phyloP scores from a whole-genome alignment of 2,888 invertebrate species.

The Tetranychus piercei region DNA sequence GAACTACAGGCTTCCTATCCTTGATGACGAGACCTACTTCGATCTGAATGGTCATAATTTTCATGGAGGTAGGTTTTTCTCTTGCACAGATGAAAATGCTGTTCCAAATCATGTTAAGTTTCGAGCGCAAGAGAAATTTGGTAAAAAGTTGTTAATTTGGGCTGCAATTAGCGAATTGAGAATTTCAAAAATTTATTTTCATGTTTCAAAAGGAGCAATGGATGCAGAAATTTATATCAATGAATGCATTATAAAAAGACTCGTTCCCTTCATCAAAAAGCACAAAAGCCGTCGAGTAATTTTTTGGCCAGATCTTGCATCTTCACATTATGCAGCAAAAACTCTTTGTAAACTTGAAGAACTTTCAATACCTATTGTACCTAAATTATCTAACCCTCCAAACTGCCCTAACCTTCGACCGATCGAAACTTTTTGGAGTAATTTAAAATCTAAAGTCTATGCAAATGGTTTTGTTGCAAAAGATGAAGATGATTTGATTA shows the following conservation, averaged over 20 bases:
- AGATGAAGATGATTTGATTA: too few relatives aligned
- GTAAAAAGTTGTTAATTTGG: neutral
- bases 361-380: too few relatives aligned
- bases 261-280: fast-evolving
- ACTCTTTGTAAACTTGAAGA: too few relatives aligned
- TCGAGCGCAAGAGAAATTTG: neutral
- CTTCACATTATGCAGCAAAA: too few relatives aligned
- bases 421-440: too few relatives aligned
- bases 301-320: too few relatives aligned
- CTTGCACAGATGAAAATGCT: neutral
- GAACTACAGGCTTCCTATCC: neutral
- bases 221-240: too few relatives aligned
- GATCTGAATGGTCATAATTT: neutral
- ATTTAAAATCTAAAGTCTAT: too few relatives aligned
- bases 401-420: too few relatives aligned
- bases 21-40: neutral
- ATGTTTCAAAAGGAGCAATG: neutral
- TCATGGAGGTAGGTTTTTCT: neutral
- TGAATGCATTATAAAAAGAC: neutral
- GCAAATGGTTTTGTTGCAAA: too few relatives aligned
- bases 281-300: too few relatives aligned
- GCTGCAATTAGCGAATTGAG: neutral
- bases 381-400: too few relatives aligned
- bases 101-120: neutral
- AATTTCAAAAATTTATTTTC: neutral